Conservation (phyloP, 2,888 invertebrate genomes). For the Drosophila villosipedis region DNA sequence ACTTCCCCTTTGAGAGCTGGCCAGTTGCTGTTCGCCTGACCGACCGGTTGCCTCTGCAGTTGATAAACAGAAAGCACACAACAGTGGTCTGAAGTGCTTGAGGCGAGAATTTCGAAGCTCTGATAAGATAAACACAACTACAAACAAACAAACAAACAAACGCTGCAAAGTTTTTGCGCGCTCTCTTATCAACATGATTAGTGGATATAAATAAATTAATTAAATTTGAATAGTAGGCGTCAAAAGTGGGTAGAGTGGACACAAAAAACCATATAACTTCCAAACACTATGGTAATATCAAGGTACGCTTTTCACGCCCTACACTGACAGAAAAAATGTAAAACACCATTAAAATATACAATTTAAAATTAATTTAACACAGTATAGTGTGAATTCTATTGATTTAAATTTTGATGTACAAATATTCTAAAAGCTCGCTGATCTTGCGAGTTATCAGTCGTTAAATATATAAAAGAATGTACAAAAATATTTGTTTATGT, state of each 20-base stretch:
- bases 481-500: constrained; percentile 15
- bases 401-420: background rate
- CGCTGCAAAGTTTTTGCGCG: constrained; percentile 35
- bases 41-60: constrained; percentile 58
- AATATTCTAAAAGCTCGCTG: constrained; percentile 9
- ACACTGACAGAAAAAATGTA: constrained; percentile 2
- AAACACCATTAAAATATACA: background rate
- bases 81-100: constrained; percentile 60
- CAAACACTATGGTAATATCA: constrained; percentile 3
- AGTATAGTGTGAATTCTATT: background rate
- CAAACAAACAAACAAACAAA: constrained; percentile 36
- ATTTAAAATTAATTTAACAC: background rate
- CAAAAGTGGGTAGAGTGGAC: constrained; percentile 40
- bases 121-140: constrained; percentile 58
- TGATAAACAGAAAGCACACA: constrained; percentile 56
- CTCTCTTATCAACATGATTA: constrained; percentile 71
- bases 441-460: constrained; percentile 37
- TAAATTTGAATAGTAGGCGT: constrained; percentile 72
- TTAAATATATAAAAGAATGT: constrained; percentile 33
- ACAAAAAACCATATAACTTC: constrained; percentile 32
- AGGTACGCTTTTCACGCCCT: constrained; percentile 8
- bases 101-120: constrained; percentile 46
- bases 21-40: constrained; percentile 60
- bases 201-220: constrained; percentile 80
- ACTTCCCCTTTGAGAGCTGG: constrained; percentile 50